A percentile compares a stretch with the other conserved stretches of the same genome.
Conservation (phyloP, 2,113 vertebrate species). For the Pagrus major region DNA sequence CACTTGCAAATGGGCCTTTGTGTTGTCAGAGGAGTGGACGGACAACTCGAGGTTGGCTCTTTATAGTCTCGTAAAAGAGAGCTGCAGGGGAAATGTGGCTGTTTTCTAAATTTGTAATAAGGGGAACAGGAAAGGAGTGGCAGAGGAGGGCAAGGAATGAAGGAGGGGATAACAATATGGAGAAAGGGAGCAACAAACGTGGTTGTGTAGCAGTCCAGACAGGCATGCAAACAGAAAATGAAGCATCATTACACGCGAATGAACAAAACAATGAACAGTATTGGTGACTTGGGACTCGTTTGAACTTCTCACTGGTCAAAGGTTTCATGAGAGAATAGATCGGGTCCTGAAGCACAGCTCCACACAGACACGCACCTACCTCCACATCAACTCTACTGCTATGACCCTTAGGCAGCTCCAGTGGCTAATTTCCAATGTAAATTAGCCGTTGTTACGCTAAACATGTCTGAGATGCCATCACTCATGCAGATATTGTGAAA, state of each 20-base stretch:
- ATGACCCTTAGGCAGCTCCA: slow-evolving; percentile 44
- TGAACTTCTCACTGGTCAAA: slow-evolving; percentile 51
- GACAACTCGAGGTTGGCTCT: slow-evolving; percentile 19
- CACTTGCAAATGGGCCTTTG: slow-evolving; percentile 3
- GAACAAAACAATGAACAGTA: background rate
- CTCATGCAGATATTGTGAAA: slow-evolving; percentile 75
- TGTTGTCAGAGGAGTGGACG: slow-evolving; percentile 15
- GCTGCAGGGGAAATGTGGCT: background rate
- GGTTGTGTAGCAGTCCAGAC: background rate
- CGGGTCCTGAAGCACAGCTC: background rate
- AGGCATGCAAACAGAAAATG: background rate
- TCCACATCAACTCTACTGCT: slow-evolving; percentile 45
- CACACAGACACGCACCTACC: slow-evolving; percentile 13
- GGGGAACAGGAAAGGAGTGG: background rate
- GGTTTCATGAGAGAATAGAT: slow-evolving; percentile 26
- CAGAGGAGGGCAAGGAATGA: background rate
- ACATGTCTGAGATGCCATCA: slow-evolving; percentile 69
- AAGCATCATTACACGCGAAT: slow-evolving; percentile 15
- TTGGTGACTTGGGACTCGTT: slow-evolving; percentile 14
- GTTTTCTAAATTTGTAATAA: slow-evolving; percentile 2
- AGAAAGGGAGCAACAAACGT: background rate
- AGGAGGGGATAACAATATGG: background rate
- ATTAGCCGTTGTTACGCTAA: slow-evolving; percentile 47
- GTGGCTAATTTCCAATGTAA: slow-evolving; percentile 65
- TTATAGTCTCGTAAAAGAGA: slow-evolving; percentile 21